Evolutionary conservation across 53 echinoderm and acorn worm species (phyloP), one percentile per base, ranked within the genome.

Genomic region (Astropecten irregularis): DNA sequence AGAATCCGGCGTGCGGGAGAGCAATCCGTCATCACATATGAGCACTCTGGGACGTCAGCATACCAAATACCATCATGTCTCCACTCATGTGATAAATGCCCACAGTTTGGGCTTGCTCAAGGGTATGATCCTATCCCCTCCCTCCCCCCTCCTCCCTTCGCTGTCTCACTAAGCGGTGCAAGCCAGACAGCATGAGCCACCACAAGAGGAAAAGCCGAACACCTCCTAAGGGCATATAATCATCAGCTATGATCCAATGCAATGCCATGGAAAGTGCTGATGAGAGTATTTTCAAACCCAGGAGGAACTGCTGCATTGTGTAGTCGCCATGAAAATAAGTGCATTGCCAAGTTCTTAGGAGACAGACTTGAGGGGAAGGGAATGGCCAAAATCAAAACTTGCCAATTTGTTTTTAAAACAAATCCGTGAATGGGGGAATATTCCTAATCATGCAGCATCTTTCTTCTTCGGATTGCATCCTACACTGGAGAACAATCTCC

Each of bases 61-160:
- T 16, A 74, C 58, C 15, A 54, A n/a, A 36, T 35, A 20, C 13
- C 36, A 64, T 64, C 37, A 68, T 42, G 42, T 46, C 61, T 27
- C 31, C 71, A 32, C 51, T 71, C 71, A 71, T 50, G 49, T 71
- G 71, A 51, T 71, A 49, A 71, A 79, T 79, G 26, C 62, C 31
- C 23, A 46, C 61, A 59, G 46, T 59, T 62, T 56, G 51, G 44
- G 55, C 40, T 39, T 60, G 42, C 35, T 30, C 40, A 59, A 40
- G 47, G 61, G 28, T 77, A 32, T 60, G 60, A 77, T 61, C 60
- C 46, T 25, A 40, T 68, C 46, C 44, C 68, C 68, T 61, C 28
- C 20, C n/a, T n/a, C n/a, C n/a, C n/a, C n/a, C n/a, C n/a, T n/a
- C n/a, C n/a, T n/a, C n/a, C n/a, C n/a, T n/a, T n/a, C n/a, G n/a